Evolutionary conservation across 2,888 invertebrate genomes (phyloP).

Genomic region (Metellina segmentata): DNA sequence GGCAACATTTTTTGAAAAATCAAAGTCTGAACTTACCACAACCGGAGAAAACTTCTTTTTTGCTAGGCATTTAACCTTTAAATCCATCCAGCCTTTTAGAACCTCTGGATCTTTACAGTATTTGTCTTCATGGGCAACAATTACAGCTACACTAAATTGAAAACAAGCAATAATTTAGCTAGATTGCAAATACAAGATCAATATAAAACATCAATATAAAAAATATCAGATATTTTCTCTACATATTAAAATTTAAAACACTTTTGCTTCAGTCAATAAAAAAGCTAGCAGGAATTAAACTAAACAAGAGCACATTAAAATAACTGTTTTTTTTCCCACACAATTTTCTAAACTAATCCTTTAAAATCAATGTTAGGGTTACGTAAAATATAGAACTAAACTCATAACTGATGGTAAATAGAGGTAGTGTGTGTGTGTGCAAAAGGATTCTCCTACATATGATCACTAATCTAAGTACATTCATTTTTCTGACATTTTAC

Average conservation of each 20-base stretch:
- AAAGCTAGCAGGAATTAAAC: not conserved
- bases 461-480: too few relatives aligned
- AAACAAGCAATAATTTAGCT: not conserved
- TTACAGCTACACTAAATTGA: slow-evolving; percentile 60
- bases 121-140: slow-evolving; percentile 35
- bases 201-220: not conserved
- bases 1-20: too few relatives aligned
- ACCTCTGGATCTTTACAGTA: slow-evolving; percentile 67
- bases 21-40: slow-evolving; percentile 40
- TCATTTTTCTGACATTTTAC: too few relatives aligned
- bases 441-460: too few relatives aligned
- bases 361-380: too few relatives aligned
- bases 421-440: too few relatives aligned
- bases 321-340: too few relatives aligned
- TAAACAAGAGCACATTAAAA: not conserved
- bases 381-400: too few relatives aligned
- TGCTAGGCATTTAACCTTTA: slow-evolving; percentile 60
- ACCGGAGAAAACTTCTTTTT: slow-evolving; percentile 67
- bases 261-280: not conserved
- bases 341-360: too few relatives aligned
- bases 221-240: not conserved
- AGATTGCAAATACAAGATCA: not conserved
- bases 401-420: too few relatives aligned
- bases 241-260: not conserved
- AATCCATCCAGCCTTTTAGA: slow-evolving; percentile 55